These are phyloP conservation scores for Candoia aspera DNA, from an alignment of 2,113 vertebrate genomes.

Conservation along the genomic window DNA sequence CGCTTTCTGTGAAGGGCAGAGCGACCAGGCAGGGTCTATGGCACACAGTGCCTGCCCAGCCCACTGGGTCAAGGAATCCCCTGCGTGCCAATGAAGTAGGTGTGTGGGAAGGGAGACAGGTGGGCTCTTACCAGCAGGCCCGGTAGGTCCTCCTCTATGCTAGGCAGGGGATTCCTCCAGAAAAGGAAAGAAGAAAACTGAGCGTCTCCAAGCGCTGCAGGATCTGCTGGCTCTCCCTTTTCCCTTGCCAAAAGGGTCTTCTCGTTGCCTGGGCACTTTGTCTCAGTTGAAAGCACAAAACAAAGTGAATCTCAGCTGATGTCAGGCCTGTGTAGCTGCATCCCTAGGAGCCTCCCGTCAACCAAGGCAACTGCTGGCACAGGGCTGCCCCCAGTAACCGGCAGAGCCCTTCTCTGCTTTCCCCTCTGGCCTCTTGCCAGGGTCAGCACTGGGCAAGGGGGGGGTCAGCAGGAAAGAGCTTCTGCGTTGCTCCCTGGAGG, in stretches of 20 bases:
- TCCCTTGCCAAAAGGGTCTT: background rate
- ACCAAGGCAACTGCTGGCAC: background rate
- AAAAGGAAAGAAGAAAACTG: conserved; percentile 86
- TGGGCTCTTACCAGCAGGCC: conserved; percentile 81
- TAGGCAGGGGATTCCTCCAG: conserved; percentile 84
- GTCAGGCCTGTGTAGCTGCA: background rate
- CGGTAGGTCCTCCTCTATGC: conserved; percentile 79
- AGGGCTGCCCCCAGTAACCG: background rate
- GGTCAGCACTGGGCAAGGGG: background rate
- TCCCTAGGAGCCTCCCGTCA: background rate
- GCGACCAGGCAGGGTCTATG: rapidly evolving
- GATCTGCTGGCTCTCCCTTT: rapidly evolving
- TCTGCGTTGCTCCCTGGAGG: background rate
- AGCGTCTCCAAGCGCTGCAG: rapidly evolving
- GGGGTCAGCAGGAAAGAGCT: background rate
- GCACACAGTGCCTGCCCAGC: background rate
- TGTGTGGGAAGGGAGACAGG: no score
- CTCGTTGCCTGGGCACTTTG: background rate
- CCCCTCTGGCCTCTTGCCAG: background rate
- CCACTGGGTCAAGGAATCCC: background rate
- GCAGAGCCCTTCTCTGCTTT: background rate
- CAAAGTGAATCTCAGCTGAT: background rate
- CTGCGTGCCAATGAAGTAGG: background rate
- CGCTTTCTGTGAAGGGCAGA: background rate
- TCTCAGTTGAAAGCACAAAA: conserved; percentile 34